A percentile compares a stretch with the other conserved stretches of the same genome.
These are phyloP conservation scores for Nemoura dubitans DNA, from an alignment of 2,888 invertebrate genomes.

Conservation along the genomic window DNA sequence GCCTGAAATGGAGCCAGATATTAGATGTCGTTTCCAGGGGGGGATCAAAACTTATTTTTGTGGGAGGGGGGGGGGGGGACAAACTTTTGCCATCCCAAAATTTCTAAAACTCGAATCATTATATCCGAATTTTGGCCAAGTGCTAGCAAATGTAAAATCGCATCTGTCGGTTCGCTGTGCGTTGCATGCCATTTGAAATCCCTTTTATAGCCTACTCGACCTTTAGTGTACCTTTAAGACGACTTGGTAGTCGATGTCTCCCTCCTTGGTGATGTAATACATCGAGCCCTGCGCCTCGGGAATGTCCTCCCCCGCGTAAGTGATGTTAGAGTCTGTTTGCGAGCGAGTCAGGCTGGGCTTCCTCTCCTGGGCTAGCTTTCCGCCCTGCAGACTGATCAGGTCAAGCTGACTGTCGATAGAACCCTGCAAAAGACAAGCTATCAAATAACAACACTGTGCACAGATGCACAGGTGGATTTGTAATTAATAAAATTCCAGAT, in stretches of 20 bases:
- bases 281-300: slow-evolving; percentile 89
- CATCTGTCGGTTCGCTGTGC: too few relatives aligned
- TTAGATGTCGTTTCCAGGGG: too few relatives aligned
- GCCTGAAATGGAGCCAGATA: slow-evolving; percentile 68
- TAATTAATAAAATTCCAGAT: too few relatives aligned
- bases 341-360: slow-evolving; percentile 82
- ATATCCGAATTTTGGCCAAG: too few relatives aligned
- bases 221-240: slow-evolving; percentile 82
- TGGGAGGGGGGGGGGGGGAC: too few relatives aligned
- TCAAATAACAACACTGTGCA: too few relatives aligned
- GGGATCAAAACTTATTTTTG: slow-evolving; percentile 16
- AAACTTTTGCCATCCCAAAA: too few relatives aligned
- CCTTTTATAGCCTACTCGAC: too few relatives aligned
- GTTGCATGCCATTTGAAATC: too few relatives aligned
- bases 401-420: slow-evolving; percentile 88
- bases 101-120: too few relatives aligned
- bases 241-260: slow-evolving; percentile 91
- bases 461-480: too few relatives aligned
- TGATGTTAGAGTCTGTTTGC: slow-evolving; percentile 92
- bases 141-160: too few relatives aligned
- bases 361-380: slow-evolving; percentile 66
- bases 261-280: slow-evolving; percentile 93
- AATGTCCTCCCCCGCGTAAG: slow-evolving; percentile 85
- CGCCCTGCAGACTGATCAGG: slow-evolving; percentile 67
- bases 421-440: slow-evolving; percentile 65